Evolutionary conservation across 64 coral and sea anemone species (phyloP), one percentile per base, ranked within the genome.

Genomic region (Acropora yongei): DNA sequence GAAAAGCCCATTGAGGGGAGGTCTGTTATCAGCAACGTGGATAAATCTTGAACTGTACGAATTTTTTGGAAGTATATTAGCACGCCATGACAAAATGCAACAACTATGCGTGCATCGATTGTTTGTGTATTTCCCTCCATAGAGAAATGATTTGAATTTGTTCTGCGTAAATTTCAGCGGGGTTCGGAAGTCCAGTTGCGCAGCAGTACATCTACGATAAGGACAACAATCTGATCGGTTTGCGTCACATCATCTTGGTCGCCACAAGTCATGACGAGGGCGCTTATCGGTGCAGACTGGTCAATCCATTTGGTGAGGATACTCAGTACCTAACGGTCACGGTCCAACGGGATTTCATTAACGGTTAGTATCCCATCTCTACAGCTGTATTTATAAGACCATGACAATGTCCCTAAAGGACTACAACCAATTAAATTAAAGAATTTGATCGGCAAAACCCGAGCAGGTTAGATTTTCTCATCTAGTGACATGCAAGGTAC

Each of bases 141-240:
- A 30, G 30, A 30, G 30, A 30, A 30, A 30, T 30, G 30, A 30
- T 30, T 30, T 30, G 30, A 30, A 30, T 39, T 48, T 9, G 47
- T 30, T 53, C 17, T 75, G 41, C 41, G 48, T 48, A 20, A 7
- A 3, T 76, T 46, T 19, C 67, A 93, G 91, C n/a, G 11, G 91
- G 91, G 6, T 93, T 93, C 60, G 91, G 83, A 3, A 83, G 91
- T 13, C 91, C 74, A 57, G 74, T 93, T 0, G 72, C 14, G 2
- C 18, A 80, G 30, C 57, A 84, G 40, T 43, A 44, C 75, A 87
- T 93, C 55, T 5, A 5, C 48, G 83, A 68, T 47, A 16, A 13
- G 11, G 49, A 76, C 49, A 76, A 76, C 30, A 76, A 68, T 41
- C 75, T 20, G 8, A 88, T 77, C 57, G 91, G 91, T 8, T 43